Conservation (phyloP, 2,113 vertebrate species). For the Trematomus loennbergii region DNA sequence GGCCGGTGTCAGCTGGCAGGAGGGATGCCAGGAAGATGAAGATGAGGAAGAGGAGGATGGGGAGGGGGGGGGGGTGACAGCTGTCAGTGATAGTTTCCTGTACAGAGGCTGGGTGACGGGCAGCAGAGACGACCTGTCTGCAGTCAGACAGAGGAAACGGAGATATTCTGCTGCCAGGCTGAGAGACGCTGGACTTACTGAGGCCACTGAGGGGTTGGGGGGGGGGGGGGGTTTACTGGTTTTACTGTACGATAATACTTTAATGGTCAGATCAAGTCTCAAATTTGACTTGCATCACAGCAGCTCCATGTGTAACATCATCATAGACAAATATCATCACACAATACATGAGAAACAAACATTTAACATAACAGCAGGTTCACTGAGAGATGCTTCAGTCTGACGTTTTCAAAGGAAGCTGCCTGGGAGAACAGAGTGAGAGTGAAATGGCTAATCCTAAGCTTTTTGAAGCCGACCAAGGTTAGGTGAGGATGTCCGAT, state of each 20-base stretch:
- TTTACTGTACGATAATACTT: too few relatives aligned
- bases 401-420: not conserved
- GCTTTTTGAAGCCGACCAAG: too few relatives aligned
- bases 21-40: conserved; percentile 22
- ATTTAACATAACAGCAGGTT: too few relatives aligned
- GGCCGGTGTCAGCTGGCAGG: conserved; percentile 40
- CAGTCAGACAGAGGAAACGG: conserved; percentile 48
- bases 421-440: not conserved
- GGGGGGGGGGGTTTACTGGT: not conserved
- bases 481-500: too few relatives aligned
- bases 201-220: conserved; percentile 13
- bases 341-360: too few relatives aligned
- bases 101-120: conserved; percentile 56
- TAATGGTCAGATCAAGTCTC: too few relatives aligned
- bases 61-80: conserved; percentile 31
- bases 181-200: not conserved
- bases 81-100: conserved; percentile 62
- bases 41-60: conserved; percentile 6
- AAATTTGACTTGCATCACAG: too few relatives aligned
- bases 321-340: too few relatives aligned
- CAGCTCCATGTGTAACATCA: too few relatives aligned
- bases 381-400: too few relatives aligned
- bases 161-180: conserved; percentile 44
- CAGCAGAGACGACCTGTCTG: conserved; percentile 47
- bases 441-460: too few relatives aligned